Percentiles rank a stretch among this genome's conserved stretches.
Evolutionary conservation across 1,140 invertebrate species (phyloP).

Genomic region (Leptopilina clavipes): DNA sequence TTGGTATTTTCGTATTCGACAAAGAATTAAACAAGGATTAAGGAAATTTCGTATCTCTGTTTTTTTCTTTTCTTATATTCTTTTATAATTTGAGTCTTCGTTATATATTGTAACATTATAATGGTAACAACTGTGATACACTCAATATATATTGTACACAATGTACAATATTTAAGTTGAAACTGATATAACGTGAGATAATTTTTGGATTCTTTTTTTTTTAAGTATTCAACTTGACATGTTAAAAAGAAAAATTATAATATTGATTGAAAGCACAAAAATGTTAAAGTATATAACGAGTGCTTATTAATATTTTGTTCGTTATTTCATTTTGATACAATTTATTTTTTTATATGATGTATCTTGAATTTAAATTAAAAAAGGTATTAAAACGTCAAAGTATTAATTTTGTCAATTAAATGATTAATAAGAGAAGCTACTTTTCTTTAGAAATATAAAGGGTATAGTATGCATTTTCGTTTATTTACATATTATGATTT

Average conservation of each 20-base stretch:
- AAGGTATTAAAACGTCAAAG: background rate
- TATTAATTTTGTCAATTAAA: conserved; percentile 11
- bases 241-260: background rate
- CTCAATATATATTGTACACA: background rate
- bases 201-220: background rate
- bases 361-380: too few relatives aligned
- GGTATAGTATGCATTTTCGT: background rate
- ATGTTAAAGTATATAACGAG: too few relatives aligned
- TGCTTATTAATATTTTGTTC: too few relatives aligned
- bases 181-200: background rate
- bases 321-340: too few relatives aligned
- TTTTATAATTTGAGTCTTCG: conserved; percentile 4
- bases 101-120: conserved; percentile 8
- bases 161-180: background rate
- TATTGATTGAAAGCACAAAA: too few relatives aligned
- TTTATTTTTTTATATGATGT: too few relatives aligned
- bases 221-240: background rate
- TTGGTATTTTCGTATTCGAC: conserved; percentile 86
- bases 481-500: background rate
- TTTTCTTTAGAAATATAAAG: background rate
- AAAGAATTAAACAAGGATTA: conserved; percentile 75
- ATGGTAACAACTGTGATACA: conserved; percentile 17
- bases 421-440: background rate
- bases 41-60: background rate
- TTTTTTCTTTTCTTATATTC: background rate